A percentile compares a stretch with the other conserved stretches of the same genome.
phyloP scores from a whole-genome alignment of 2,113 vertebrate genomes.

The Ophthalmolycus amberensis region DNA sequence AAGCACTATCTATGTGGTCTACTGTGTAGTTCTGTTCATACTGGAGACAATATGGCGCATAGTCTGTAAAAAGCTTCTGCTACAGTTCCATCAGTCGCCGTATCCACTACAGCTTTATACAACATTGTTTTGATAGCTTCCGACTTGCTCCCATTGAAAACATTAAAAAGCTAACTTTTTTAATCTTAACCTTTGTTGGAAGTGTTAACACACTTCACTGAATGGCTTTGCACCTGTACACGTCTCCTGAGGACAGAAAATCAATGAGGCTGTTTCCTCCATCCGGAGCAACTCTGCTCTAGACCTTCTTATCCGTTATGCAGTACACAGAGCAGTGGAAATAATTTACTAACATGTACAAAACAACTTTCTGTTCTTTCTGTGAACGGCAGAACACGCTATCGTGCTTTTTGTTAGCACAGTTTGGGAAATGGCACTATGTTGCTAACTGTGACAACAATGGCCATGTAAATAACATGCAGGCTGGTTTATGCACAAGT shows the following conservation, averaged over 20 bases:
- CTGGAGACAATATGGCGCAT: constrained; percentile 13
- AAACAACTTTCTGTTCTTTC: not conserved
- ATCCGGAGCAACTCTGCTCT: not conserved
- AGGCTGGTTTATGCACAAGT: not conserved
- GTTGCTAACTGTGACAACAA: not conserved
- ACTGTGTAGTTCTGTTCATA: constrained; percentile 40
- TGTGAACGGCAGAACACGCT: not conserved
- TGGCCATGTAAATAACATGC: not conserved
- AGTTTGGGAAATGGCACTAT: not conserved
- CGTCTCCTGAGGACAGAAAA: not conserved
- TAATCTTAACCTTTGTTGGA: not conserved
- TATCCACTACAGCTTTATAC: not conserved
- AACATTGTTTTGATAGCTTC: not conserved
- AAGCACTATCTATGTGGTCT: constrained; percentile 53
- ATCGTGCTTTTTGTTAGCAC: not conserved
- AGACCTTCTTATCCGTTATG: not conserved
- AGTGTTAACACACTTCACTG: not conserved
- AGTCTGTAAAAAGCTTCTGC: constrained; percentile 16
- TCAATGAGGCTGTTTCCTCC: not conserved
- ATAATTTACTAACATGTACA: not conserved
- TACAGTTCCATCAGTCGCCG: too few species aligned
- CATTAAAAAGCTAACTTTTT: not conserved
- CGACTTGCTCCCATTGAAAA: not conserved
- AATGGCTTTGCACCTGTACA: not conserved
- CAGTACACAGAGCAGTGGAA: not conserved